phyloP scores from a whole-genome alignment of 2,888 invertebrate genomes.

The Tenthredo distinguenda region DNA sequence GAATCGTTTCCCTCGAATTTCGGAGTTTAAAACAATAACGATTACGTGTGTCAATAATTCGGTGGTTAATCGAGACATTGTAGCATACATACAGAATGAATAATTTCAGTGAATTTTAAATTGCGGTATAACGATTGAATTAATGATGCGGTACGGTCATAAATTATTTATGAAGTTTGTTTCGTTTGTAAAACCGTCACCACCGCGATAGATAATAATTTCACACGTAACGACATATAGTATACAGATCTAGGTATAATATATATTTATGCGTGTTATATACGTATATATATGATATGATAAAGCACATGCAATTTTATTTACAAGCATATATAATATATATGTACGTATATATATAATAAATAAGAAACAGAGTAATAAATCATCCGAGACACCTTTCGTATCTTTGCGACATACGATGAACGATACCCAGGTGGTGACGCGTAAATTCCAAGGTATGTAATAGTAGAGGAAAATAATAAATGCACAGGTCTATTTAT shows the following conservation, averaged over 20 bases:
- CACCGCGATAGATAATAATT: slow-evolving; percentile 57
- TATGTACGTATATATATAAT: not conserved
- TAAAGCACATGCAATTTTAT: slow-evolving; percentile 51
- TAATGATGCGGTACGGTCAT: not conserved
- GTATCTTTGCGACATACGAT: slow-evolving; percentile 32
- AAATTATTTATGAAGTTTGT: not conserved
- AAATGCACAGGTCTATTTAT: not conserved
- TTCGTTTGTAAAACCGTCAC: slow-evolving; percentile 60
- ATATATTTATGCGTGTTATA: not conserved
- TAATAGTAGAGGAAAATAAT: not conserved
- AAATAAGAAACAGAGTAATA: slow-evolving; percentile 10
- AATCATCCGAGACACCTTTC: slow-evolving; percentile 48
- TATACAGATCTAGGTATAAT: not conserved
- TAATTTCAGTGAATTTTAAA: not conserved
- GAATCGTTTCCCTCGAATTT: not conserved
- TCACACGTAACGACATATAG: not conserved
- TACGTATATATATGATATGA: slow-evolving; percentile 19
- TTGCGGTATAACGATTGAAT: not conserved
- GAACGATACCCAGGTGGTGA: slow-evolving; percentile 35
- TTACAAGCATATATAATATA: not conserved
- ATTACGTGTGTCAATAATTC: not conserved
- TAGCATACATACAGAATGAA: not conserved
- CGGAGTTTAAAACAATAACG: not conserved
- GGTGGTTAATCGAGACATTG: not conserved
- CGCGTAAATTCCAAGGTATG: slow-evolving; percentile 4